A percentile compares a stretch with the other conserved stretches of the same genome.
phyloP scores from a whole-genome alignment of 2,113 vertebrate genomes.

The Cynocephalus volans region DNA sequence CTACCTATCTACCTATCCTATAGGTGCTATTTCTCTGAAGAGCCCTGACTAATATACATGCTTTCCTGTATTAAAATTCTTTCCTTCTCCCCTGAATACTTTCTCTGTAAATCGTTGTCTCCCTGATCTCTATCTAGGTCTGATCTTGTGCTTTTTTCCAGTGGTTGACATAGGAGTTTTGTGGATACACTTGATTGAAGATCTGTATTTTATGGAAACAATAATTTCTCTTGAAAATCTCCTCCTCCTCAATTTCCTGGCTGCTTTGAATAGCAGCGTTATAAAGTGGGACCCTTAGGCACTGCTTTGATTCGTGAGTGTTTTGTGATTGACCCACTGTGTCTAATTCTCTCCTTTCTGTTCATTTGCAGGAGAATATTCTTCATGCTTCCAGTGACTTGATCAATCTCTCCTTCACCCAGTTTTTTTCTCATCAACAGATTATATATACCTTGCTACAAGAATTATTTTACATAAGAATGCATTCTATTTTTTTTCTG shows the following conservation, averaged over 20 bases:
- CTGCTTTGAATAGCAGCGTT: neutral
- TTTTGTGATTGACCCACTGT: neutral
- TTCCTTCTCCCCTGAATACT: neutral
- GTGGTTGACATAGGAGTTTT: neutral
- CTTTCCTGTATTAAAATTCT: neutral
- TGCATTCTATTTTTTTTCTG: neutral
- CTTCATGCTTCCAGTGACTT: neutral
- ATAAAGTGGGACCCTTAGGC: neutral
- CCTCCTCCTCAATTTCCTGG: neutral
- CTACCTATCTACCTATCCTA: too few relatives aligned
- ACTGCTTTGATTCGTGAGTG: neutral
- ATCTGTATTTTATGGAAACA: neutral
- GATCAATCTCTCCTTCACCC: neutral
- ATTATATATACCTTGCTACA: neutral
- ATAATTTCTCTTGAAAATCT: neutral
- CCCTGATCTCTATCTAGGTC: neutral
- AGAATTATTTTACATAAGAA: conserved; percentile 47
- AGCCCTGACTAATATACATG: neutral
- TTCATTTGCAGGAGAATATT: neutral
- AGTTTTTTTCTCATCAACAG: neutral
- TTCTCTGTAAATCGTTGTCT: neutral
- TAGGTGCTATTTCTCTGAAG: neutral
- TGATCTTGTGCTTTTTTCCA: neutral
- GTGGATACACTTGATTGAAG: neutral
- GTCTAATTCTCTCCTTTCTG: neutral